These are phyloP conservation scores for Cinclus cinclus DNA, from an alignment of 2,113 vertebrate species.

Conservation along the genomic window DNA sequence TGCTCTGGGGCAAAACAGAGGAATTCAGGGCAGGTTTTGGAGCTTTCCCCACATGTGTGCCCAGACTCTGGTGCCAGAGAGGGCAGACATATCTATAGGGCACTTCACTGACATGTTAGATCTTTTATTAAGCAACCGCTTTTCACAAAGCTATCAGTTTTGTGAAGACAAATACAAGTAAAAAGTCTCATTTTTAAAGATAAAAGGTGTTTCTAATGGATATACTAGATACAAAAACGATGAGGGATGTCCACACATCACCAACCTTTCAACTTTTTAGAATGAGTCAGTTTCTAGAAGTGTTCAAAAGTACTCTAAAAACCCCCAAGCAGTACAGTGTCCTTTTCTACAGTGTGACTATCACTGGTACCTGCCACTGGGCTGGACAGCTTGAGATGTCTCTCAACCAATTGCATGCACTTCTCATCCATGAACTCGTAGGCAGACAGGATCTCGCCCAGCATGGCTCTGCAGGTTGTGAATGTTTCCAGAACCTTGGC, in stretches of 20 bases:
- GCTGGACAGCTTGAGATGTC: constrained; percentile 81
- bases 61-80: background rate
- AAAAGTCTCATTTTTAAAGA: background rate
- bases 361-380: constrained; percentile 83
- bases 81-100: background rate
- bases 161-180: background rate
- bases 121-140: background rate
- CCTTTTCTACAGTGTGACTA: background rate
- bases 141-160: background rate
- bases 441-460: constrained; percentile 95
- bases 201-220: background rate
- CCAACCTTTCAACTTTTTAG: background rate
- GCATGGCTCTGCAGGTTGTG: constrained; percentile 81
- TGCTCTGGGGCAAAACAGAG: background rate
- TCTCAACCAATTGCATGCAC: constrained; percentile 86
- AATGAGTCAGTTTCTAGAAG: background rate
- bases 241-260: background rate
- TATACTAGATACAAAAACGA: background rate
- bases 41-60: background rate
- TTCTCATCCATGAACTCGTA: constrained; percentile 91
- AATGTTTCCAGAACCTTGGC: constrained; percentile 86
- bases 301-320: background rate
- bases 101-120: background rate
- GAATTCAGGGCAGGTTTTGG: background rate
- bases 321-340: background rate